phyloP scores from a whole-genome alignment of 2,888 invertebrate genomes.

The Acleris holmiana region DNA sequence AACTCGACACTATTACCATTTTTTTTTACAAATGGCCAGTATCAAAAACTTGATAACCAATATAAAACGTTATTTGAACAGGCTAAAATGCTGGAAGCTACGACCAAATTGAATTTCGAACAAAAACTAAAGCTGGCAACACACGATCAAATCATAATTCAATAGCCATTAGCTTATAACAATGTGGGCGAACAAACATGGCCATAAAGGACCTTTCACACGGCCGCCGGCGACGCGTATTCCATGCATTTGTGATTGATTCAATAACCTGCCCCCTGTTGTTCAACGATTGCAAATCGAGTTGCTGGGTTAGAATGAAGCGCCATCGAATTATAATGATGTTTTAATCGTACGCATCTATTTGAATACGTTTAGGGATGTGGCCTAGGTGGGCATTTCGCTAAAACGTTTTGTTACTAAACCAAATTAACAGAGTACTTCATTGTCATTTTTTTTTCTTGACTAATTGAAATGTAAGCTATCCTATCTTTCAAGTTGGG shows the following conservation, averaged over 20 bases:
- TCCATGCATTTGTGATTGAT: constrained; percentile 77
- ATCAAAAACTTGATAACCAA: no score
- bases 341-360: constrained; percentile 15
- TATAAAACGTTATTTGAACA: constrained; percentile 14
- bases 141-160: constrained; percentile 35
- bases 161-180: constrained; percentile 35
- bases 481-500: no score
- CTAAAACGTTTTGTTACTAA: no score
- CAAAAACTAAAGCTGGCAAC: constrained; percentile 28
- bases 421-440: no score
- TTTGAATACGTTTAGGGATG: neutral
- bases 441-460: no score
- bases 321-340: constrained; percentile 39
- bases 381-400: neutral
- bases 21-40: no score
- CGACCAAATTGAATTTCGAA: constrained; percentile 28
- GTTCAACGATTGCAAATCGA: constrained; percentile 54
- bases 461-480: no score
- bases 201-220: constrained; percentile 36
- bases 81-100: constrained; percentile 18
- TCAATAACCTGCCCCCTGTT: constrained; percentile 57
- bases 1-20: no score
- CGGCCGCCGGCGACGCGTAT: constrained; percentile 49
- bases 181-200: constrained; percentile 35
- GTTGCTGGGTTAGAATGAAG: constrained; percentile 45